Percentiles rank a stretch among this genome's conserved stretches.
These are phyloP conservation scores for Petrolisthes cinctipes DNA, from an alignment of 2,888 invertebrate genomes.

Conservation along the genomic window DNA sequence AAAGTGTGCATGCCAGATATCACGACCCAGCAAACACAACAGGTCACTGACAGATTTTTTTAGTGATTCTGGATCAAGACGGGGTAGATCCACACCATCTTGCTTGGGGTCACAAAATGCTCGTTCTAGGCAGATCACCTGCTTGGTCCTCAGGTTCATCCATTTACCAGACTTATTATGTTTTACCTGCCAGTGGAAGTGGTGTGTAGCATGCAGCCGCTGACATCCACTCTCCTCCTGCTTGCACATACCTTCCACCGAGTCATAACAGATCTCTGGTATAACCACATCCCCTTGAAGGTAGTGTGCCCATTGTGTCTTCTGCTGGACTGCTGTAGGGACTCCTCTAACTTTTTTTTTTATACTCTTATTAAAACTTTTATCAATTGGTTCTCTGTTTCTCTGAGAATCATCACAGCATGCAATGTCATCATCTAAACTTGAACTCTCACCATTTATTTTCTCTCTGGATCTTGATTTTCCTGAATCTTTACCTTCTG, in stretches of 20 bases:
- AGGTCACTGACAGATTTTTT: constrained; percentile 15
- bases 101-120: constrained; percentile 45
- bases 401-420: not conserved
- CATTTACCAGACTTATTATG: constrained; percentile 14
- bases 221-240: constrained; percentile 39
- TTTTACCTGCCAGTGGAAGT: constrained; percentile 53
- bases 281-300: constrained; percentile 23
- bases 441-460: not conserved
- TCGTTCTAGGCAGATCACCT: constrained; percentile 33
- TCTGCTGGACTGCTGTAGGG: not conserved
- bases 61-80: constrained; percentile 27
- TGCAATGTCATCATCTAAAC: too few species aligned
- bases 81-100: constrained; percentile 34
- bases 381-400: not conserved
- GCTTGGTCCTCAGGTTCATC: constrained; percentile 35
- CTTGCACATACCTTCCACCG: constrained; percentile 44
- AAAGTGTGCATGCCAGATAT: constrained; percentile 39
- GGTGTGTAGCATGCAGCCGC: constrained; percentile 43
- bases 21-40: constrained; percentile 22
- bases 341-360: too few species aligned
- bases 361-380: too few species aligned
- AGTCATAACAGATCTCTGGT: constrained; percentile 54
- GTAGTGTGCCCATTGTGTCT: constrained; percentile 38
- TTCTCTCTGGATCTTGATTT: not conserved
- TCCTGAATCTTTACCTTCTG: not conserved